These are phyloP conservation scores for Actinostola sp. DNA, from an alignment of 92 coral and sea anemone genomes.

Conservation along the genomic window DNA sequence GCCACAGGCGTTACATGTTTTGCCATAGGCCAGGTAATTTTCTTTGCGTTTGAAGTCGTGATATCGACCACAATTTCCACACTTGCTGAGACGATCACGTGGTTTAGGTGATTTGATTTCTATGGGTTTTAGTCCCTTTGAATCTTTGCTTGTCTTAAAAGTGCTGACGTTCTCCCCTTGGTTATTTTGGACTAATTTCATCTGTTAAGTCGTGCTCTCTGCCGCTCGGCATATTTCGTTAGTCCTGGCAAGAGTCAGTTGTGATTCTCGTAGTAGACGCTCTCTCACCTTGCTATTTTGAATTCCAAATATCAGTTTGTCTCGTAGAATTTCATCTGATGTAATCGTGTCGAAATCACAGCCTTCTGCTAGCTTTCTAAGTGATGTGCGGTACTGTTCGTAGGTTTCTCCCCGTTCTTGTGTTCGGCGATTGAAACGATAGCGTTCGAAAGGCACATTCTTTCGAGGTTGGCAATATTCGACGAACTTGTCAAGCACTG, in stretches of 20 bases:
- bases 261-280: conserved; percentile 41
- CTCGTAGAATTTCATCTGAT: conserved; percentile 49
- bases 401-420: conserved; percentile 58
- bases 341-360: conserved; percentile 55
- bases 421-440: conserved; percentile 36
- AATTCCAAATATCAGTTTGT: conserved; percentile 48
- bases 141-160: neutral
- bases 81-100: conserved; percentile 16
- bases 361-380: conserved; percentile 49
- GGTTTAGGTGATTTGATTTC: conserved; percentile 3
- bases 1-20: conserved; percentile 37
- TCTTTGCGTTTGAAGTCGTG: conserved; percentile 12
- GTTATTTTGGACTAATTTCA: conserved; percentile 39
- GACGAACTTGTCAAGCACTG: conserved; percentile 26
- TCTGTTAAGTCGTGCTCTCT: conserved; percentile 48
- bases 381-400: conserved; percentile 58
- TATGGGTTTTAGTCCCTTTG: neutral
- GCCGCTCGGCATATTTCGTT: conserved; percentile 57
- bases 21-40: conserved; percentile 37
- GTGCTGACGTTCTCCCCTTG: conserved; percentile 21
- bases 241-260: conserved; percentile 30
- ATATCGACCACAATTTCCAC: conserved; percentile 8
- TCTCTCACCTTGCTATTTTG: conserved; percentile 49
- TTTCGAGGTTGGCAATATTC: conserved; percentile 61
- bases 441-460: conserved; percentile 58